These are phyloP conservation scores for Eucera pruinosa DNA, from an alignment of 2,888 invertebrate species.

Conservation along the genomic window DNA sequence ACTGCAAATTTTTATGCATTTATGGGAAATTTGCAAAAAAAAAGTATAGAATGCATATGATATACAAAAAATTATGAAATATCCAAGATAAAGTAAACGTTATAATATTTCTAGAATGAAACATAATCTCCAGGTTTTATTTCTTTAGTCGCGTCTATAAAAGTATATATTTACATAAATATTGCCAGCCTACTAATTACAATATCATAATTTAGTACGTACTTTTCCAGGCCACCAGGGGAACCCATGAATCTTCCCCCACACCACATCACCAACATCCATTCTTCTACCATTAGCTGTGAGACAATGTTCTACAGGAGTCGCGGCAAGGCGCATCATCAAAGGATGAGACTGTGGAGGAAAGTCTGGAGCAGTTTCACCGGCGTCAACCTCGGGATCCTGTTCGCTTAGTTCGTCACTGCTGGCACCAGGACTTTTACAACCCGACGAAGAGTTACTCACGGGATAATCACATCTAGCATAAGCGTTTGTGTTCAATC, in stretches of 20 bases:
- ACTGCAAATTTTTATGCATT: no score
- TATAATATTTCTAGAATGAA: no score
- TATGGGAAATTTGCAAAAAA: no score
- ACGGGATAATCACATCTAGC: slow-evolving; percentile 85
- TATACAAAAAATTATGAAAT: no score
- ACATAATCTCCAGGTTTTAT: no score
- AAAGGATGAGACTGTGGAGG: slow-evolving; percentile 85
- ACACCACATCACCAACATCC: slow-evolving; percentile 92
- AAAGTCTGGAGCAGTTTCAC: slow-evolving; percentile 85
- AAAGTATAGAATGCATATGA: no score
- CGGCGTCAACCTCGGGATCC: slow-evolving; percentile 80
- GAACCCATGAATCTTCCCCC: slow-evolving; percentile 94
- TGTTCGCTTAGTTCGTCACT: slow-evolving; percentile 84
- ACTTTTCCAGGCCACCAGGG: slow-evolving; percentile 96
- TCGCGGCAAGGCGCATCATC: slow-evolving; percentile 86
- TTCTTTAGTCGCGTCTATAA: no score
- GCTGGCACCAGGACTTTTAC: slow-evolving; percentile 84
- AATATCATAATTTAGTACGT: no score
- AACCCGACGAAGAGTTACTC: slow-evolving; percentile 84
- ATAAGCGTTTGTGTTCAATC: slow-evolving; percentile 89
- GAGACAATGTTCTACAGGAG: slow-evolving; percentile 86
- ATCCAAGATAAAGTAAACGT: no score
- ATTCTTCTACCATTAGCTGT: slow-evolving; percentile 86
- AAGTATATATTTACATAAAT: no score
- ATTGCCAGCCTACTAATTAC: no score